A percentile compares a stretch with the other conserved stretches of the same genome.
Evolutionary conservation across 2,797 vertebrate species (phyloP).

Genomic region (Dendrocincla tyrannina): DNA sequence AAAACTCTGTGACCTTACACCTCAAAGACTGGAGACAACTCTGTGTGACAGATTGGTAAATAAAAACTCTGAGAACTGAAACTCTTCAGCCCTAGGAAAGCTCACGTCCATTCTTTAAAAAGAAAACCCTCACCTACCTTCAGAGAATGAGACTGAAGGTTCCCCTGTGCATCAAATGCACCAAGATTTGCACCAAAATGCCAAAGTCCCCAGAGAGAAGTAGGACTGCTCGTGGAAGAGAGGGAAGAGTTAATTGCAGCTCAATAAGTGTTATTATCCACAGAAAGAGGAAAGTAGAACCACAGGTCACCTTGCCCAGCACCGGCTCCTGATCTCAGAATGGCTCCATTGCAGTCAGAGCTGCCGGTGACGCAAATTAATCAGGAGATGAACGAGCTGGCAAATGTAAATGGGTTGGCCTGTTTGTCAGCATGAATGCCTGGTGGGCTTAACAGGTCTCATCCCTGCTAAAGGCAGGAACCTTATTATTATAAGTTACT

Average conservation of each 20-base stretch:
- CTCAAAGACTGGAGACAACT: neutral
- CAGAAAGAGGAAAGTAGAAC: neutral
- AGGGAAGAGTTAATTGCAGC: neutral
- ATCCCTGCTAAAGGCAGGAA: neutral
- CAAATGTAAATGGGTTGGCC: neutral
- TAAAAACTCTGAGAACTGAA: neutral
- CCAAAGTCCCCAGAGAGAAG: neutral
- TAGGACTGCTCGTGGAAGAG: neutral
- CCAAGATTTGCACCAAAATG: neutral
- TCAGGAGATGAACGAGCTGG: neutral
- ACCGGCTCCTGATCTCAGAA: neutral
- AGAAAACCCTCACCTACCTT: neutral
- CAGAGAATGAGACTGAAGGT: neutral
- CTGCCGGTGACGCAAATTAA: neutral
- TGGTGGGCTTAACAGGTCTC: neutral
- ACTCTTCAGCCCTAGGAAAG: neutral
- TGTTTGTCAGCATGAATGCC: slow-evolving; percentile 6
- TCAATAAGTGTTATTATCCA: neutral
- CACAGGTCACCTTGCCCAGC: neutral
- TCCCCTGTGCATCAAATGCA: neutral
- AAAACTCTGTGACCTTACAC: neutral
- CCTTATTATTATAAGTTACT: neutral
- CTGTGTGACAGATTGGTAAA: neutral
- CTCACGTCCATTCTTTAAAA: neutral
- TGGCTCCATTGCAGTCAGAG: neutral